These are phyloP conservation scores for Ostrea edulis DNA, from an alignment of 1,140 invertebrate species.

Conservation along the genomic window DNA sequence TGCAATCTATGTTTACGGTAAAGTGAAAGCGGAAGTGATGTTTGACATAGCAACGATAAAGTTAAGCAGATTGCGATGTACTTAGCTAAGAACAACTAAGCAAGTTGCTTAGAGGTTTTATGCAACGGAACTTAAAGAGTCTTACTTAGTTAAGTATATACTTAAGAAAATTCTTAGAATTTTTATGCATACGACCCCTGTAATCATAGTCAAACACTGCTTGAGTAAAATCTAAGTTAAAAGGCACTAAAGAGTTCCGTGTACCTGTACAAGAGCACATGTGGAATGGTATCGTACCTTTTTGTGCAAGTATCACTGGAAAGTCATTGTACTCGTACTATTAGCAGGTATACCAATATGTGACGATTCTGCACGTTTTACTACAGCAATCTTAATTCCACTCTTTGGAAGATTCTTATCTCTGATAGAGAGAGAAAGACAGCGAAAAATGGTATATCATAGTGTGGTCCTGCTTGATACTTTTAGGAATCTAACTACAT, in stretches of 20 bases:
- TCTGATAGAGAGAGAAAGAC: constrained; percentile 20
- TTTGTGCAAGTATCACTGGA: constrained; percentile 34
- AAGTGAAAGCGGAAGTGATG: no score
- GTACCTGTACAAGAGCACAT: background rate
- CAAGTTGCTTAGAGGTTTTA: no score
- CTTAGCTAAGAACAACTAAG: no score
- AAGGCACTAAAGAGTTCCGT: background rate
- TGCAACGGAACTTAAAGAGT: no score
- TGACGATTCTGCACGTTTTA: constrained; percentile 12
- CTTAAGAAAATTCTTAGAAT: no score
- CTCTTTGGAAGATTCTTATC: constrained; percentile 40
- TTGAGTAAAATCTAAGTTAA: constrained; percentile 16
- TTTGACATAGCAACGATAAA: no score
- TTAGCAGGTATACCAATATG: constrained; percentile 38
- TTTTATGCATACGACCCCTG: no score
- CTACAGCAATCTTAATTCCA: background rate
- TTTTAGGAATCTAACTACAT: constrained; percentile 38
- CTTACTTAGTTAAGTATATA: no score
- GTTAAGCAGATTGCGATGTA: no score
- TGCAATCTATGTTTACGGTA: no score
- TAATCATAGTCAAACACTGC: background rate
- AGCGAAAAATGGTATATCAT: constrained; percentile 45
- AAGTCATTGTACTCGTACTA: background rate
- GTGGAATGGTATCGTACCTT: background rate
- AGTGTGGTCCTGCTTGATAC: constrained; percentile 22